phyloP scores from a whole-genome alignment of 1,140 invertebrate species.

The Nautilus pompilius region DNA sequence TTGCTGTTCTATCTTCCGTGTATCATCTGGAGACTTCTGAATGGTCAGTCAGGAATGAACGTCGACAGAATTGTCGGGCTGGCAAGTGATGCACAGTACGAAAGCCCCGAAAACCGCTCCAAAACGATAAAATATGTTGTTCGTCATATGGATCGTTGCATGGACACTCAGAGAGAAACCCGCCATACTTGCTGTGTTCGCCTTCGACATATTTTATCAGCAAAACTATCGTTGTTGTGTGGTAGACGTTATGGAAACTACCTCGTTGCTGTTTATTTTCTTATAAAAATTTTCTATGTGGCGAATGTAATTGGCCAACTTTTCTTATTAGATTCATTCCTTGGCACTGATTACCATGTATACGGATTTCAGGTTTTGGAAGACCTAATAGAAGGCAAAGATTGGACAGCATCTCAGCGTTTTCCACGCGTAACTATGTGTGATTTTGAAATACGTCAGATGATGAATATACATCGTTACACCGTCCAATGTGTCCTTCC shows the following conservation, averaged over 20 bases:
- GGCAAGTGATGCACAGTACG: slow-evolving; percentile 41
- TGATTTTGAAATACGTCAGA: slow-evolving; percentile 59
- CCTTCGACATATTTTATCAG: slow-evolving; percentile 44
- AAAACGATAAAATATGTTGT: slow-evolving; percentile 53
- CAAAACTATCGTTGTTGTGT: slow-evolving; percentile 46
- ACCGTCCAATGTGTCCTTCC: slow-evolving; percentile 61
- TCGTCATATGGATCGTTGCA: slow-evolving; percentile 51
- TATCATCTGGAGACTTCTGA: slow-evolving; percentile 60
- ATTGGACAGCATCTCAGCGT: slow-evolving; percentile 54
- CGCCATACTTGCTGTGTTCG: slow-evolving; percentile 45
- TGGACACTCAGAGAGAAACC: slow-evolving; percentile 51
- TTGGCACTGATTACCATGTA: slow-evolving; percentile 57
- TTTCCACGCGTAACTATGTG: slow-evolving; percentile 61
- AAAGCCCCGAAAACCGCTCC: slow-evolving; percentile 46
- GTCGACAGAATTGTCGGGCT: slow-evolving; percentile 48
- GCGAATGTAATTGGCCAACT: slow-evolving; percentile 59
- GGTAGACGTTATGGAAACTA: slow-evolving; percentile 59
- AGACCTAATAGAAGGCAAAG: slow-evolving; percentile 54
- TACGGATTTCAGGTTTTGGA: slow-evolving; percentile 59
- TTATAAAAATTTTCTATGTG: slow-evolving; percentile 59
- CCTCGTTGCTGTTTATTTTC: slow-evolving; percentile 57
- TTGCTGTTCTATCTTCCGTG: slow-evolving; percentile 61
- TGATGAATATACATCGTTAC: slow-evolving; percentile 57
- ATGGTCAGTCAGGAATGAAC: slow-evolving; percentile 57
- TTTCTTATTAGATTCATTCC: slow-evolving; percentile 59